phyloP scores from a whole-genome alignment of 2,888 invertebrate genomes.

The Amiota communis region DNA sequence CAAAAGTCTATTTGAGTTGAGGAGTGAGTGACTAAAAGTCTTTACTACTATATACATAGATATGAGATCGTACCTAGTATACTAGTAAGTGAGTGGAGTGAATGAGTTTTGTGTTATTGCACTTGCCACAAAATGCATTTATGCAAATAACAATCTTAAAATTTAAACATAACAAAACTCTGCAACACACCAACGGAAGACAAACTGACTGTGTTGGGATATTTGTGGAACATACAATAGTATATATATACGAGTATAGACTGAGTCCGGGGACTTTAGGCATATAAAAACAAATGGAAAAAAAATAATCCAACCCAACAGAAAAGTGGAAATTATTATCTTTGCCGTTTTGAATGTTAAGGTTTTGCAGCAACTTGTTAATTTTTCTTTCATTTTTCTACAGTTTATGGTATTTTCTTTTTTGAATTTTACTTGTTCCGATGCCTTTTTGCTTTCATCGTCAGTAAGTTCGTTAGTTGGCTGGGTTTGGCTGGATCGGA shows the following conservation, averaged over 20 bases:
- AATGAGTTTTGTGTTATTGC: slow-evolving; percentile 6
- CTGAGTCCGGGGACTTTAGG: too few species aligned
- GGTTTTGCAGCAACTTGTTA: slow-evolving; percentile 34
- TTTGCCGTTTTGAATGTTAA: slow-evolving; percentile 51
- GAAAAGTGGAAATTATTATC: slow-evolving; percentile 34
- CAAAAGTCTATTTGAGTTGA: slow-evolving; percentile 33
- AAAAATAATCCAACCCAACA: slow-evolving; percentile 6
- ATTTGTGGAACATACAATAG: too few species aligned
- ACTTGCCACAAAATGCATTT: slow-evolving; percentile 29
- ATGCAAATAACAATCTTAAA: slow-evolving; percentile 28
- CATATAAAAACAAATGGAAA: background rate
- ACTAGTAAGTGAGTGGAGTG: too few species aligned
- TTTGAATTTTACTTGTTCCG: slow-evolving; percentile 9
- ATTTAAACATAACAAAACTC: background rate
- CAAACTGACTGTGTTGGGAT: background rate
- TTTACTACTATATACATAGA: too few species aligned
- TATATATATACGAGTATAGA: too few species aligned
- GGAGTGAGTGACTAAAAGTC: too few species aligned
- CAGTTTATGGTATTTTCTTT: slow-evolving; percentile 19
- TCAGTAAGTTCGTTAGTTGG: background rate
- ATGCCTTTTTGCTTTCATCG: background rate
- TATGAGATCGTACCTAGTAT: too few species aligned
- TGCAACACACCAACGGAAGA: slow-evolving; percentile 30
- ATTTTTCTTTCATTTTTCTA: background rate
- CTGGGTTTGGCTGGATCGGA: background rate